Evolutionary conservation across 2,888 invertebrate genomes (phyloP), one percentile per base, ranked within the genome.

Genomic region (Cosmopolites sordidus): DNA sequence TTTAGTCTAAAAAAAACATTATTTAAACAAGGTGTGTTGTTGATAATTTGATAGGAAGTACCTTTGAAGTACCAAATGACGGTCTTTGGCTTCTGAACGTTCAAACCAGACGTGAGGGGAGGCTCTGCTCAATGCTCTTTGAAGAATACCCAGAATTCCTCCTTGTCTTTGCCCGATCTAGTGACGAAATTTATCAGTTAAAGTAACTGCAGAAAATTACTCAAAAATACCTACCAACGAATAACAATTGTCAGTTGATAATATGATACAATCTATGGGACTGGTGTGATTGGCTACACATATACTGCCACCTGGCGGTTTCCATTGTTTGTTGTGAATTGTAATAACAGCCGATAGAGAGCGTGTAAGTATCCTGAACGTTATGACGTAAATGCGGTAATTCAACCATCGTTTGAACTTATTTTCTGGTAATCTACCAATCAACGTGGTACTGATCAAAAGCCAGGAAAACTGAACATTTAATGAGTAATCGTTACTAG

Each of bases 31-130:
- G n/a, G n/a, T n/a, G n/a, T n/a, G n/a, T n/a, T n/a, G n/a, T n/a
- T n/a, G n/a, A n/a, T n/a, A n/a, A n/a, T n/a, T n/a, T n/a, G n/a
- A n/a, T n/a, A n/a, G n/a, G n/a, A n/a, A 41, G 45, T 68, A 90
- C 91, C 89, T 86, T 66, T 81, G 84, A 0, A 93, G 87, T 1
- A 98, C 98, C 8, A 90, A 86, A 66, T 86, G 84, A 58, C 98
- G 79, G 71, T 99, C 99, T 68, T 92, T 92, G 1, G 89, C 87
- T 76, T 98, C 98, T 0, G 92, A 92, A 48, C 99, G 78, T 73
- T 99, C 97, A 73, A 99, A 99, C 97, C 98, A 99, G 67, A 99
- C 96, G 71, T 99, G 98, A 1, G 93, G 91, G 11, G 95, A 94
- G 9, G 97, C 95, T 66, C 96, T 80, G 5, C 90, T 92, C 43